Evolutionary conservation across 1,140 invertebrate species (phyloP).

Genomic region (Pseudomyrmex sp.): DNA sequence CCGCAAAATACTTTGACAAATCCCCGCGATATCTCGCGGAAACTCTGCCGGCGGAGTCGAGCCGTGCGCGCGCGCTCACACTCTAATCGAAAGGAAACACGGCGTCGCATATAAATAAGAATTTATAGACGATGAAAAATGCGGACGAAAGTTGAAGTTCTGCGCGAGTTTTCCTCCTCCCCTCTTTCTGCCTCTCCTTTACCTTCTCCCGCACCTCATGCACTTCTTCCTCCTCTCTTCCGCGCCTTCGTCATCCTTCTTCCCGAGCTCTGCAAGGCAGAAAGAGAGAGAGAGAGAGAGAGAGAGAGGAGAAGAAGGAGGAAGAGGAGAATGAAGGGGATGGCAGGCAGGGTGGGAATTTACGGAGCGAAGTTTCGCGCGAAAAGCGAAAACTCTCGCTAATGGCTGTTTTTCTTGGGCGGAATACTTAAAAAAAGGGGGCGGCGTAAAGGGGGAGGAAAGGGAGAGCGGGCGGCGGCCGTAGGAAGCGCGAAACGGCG

Average conservation of each 20-base stretch:
- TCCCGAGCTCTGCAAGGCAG: slow-evolving; percentile 18
- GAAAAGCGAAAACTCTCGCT: slow-evolving; percentile 85
- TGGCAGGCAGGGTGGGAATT: slow-evolving; percentile 73
- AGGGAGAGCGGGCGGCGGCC: slow-evolving; percentile 12
- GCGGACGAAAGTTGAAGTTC: slow-evolving; percentile 80
- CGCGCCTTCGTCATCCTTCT: slow-evolving; percentile 62
- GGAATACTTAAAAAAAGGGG: slow-evolving; percentile 82
- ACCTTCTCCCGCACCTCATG: not conserved
- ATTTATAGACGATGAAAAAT: slow-evolving; percentile 85
- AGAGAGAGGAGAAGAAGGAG: not conserved
- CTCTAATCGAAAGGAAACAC: slow-evolving; percentile 82
- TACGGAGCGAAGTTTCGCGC: slow-evolving; percentile 82
- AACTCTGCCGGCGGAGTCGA: slow-evolving; percentile 68
- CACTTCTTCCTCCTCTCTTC: slow-evolving; percentile 25
- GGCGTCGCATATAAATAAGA: slow-evolving; percentile 84
- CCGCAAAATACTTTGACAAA: slow-evolving; percentile 74
- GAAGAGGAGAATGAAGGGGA: not conserved
- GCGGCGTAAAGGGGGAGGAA: not conserved
- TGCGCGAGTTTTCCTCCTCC: slow-evolving; percentile 77
- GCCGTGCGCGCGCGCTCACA: slow-evolving; percentile 51
- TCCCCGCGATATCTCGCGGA: slow-evolving; percentile 71
- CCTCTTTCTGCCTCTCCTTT: slow-evolving; percentile 33
- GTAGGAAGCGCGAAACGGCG: slow-evolving; percentile 66
- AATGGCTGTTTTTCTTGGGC: slow-evolving; percentile 85
- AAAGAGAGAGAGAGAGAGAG: slow-evolving; percentile 3